These are phyloP conservation scores for Carterocephalus palaemon DNA, from an alignment of 2,888 invertebrate species.

Conservation along the genomic window DNA sequence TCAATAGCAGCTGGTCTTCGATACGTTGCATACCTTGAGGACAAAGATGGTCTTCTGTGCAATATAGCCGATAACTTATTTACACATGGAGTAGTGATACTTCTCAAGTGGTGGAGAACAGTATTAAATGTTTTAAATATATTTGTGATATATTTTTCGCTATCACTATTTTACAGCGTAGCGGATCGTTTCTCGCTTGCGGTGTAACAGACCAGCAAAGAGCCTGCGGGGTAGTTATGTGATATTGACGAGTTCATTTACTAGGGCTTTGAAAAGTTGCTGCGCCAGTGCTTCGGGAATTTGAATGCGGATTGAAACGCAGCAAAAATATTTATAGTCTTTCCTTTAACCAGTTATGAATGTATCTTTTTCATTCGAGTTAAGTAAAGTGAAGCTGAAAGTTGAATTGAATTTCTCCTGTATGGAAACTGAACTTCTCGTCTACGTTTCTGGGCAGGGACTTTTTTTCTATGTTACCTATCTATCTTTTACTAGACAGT, in stretches of 20 bases:
- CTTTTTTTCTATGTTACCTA: too few relatives aligned
- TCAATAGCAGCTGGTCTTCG: too few relatives aligned
- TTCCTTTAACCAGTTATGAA: conserved; percentile 5
- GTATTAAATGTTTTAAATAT: too few relatives aligned
- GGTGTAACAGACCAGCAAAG: conserved; percentile 1
- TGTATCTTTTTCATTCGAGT: neutral
- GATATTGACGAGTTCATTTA: conserved; percentile 19
- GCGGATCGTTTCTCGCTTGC: neutral
- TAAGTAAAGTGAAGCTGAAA: conserved; percentile 4
- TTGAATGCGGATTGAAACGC: conserved; percentile 18
- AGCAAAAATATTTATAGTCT: conserved; percentile 9
- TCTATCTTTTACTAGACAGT: too few relatives aligned
- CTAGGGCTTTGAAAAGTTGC: conserved; percentile 16
- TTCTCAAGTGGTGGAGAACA: too few relatives aligned
- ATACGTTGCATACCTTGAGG: too few relatives aligned
- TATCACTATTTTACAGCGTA: neutral
- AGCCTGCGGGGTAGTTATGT: conserved; percentile 12
- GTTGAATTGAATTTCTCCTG: neutral
- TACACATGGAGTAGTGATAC: too few relatives aligned
- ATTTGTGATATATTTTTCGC: too few relatives aligned
- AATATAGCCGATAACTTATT: too few relatives aligned
- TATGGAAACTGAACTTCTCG: too few relatives aligned
- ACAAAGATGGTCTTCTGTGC: too few relatives aligned
- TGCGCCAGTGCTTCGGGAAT: conserved; percentile 9
- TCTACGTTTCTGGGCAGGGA: too few relatives aligned